These are phyloP conservation scores for Ictalurus furcatus DNA, from an alignment of 2,113 vertebrate species.

Conservation along the genomic window DNA sequence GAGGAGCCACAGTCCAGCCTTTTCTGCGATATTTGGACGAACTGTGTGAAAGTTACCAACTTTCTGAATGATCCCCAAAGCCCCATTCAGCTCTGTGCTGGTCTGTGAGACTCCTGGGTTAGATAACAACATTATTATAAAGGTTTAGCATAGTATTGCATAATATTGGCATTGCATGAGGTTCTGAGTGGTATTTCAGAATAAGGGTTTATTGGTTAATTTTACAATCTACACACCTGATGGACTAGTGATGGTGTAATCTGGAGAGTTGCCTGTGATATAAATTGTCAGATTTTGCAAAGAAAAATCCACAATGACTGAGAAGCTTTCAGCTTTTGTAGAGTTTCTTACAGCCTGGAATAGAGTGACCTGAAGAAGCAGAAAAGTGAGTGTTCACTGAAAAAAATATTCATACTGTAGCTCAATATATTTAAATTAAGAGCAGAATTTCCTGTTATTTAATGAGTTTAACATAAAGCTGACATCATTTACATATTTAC, in stretches of 20 bases:
- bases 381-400: neutral
- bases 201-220: neutral
- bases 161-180: neutral
- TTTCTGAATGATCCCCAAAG: slow-evolving; percentile 57
- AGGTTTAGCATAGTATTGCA: neutral
- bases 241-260: slow-evolving; percentile 61
- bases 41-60: slow-evolving; percentile 64
- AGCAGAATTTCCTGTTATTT: too few species aligned
- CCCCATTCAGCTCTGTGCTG: slow-evolving; percentile 56
- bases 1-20: slow-evolving; percentile 65
- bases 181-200: neutral
- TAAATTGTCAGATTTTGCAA: slow-evolving; percentile 64
- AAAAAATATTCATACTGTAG: too few species aligned
- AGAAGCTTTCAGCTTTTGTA: slow-evolving; percentile 56
- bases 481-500: too few species aligned
- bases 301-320: slow-evolving; percentile 61
- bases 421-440: too few species aligned
- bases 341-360: slow-evolving; percentile 60
- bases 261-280: slow-evolving; percentile 63
- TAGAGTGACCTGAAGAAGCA: slow-evolving; percentile 64
- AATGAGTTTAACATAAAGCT: too few species aligned
- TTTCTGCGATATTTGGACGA: slow-evolving; percentile 50
- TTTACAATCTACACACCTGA: slow-evolving; percentile 56
- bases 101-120: slow-evolving; percentile 62
- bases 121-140: neutral